Percentiles rank a stretch among this genome's conserved stretches.
Evolutionary conservation across 2,888 invertebrate genomes (phyloP).

Genomic region (Arenicola marina): DNA sequence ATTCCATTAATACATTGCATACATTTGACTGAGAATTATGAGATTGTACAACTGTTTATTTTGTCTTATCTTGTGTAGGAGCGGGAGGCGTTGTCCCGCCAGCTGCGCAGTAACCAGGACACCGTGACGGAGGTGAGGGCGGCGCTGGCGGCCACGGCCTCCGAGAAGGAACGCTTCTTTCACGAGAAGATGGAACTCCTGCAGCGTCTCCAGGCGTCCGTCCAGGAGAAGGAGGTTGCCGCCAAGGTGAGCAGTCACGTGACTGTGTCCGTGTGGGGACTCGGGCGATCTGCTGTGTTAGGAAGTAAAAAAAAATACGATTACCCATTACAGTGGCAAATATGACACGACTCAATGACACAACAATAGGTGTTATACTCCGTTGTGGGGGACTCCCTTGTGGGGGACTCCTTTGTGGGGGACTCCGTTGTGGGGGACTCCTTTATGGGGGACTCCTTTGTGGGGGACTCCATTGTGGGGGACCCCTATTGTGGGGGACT

Average conservation of each 20-base stretch:
- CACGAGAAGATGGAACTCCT: slow-evolving; percentile 50
- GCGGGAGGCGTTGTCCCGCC: slow-evolving; percentile 39
- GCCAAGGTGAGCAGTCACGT: not conserved
- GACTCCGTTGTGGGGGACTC: too few relatives aligned
- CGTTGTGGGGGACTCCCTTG: too few relatives aligned
- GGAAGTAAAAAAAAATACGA: too few relatives aligned
- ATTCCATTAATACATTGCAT: not conserved
- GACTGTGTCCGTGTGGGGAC: too few relatives aligned
- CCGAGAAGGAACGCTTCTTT: slow-evolving; percentile 51
- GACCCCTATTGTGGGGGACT: too few relatives aligned
- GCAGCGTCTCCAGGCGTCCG: slow-evolving; percentile 41
- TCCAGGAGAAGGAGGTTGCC: slow-evolving; percentile 5
- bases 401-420: too few relatives aligned
- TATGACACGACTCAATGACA: too few relatives aligned
- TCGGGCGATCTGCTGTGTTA: too few relatives aligned
- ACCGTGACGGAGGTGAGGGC: slow-evolving; percentile 44
- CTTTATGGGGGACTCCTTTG: too few relatives aligned
- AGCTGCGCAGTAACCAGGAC: slow-evolving; percentile 44
- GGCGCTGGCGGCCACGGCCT: slow-evolving; percentile 37
- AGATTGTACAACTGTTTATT: not conserved
- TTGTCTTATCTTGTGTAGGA: slow-evolving; percentile 38
- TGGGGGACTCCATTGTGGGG: too few relatives aligned
- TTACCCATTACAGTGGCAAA: too few relatives aligned
- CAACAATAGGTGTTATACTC: too few relatives aligned
- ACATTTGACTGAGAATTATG: not conserved